phyloP scores from a whole-genome alignment of 2,888 invertebrate genomes.

The Apamea crenata region DNA sequence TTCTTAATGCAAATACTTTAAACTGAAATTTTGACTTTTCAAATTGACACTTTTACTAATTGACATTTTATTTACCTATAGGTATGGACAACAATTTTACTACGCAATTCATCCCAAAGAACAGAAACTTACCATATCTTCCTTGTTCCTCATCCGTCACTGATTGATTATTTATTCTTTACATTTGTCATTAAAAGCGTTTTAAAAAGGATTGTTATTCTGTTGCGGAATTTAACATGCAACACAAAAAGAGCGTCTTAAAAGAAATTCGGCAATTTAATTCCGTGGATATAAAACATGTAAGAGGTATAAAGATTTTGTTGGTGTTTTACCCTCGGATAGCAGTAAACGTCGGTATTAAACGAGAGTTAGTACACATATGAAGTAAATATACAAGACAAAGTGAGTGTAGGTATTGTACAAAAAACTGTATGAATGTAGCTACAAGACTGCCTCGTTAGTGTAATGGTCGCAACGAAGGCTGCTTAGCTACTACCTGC shows the following conservation, averaged over 20 bases:
- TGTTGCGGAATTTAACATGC: conserved; percentile 37
- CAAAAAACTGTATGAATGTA: conserved; percentile 2
- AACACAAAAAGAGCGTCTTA: conserved; percentile 48
- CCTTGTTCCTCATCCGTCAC: background rate
- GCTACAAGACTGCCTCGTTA: background rate
- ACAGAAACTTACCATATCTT: background rate
- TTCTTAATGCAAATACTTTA: too few species aligned
- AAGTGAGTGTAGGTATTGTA: background rate
- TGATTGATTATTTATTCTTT: background rate
- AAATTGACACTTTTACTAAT: too few species aligned
- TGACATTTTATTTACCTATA: too few species aligned
- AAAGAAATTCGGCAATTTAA: conserved; percentile 57
- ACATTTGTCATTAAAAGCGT: background rate
- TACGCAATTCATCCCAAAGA: background rate
- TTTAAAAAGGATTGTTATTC: conserved; percentile 19
- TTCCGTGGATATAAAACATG: conserved; percentile 61
- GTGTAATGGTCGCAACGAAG: background rate
- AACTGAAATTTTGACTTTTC: too few species aligned
- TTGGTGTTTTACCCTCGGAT: conserved; percentile 55
- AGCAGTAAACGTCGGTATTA: conserved; percentile 55
- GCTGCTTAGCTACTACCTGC: too few species aligned
- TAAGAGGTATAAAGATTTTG: conserved; percentile 57
- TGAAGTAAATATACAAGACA: conserved; percentile 34
- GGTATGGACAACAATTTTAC: background rate
- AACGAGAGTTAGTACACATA: conserved; percentile 46